A percentile compares a stretch with the other conserved stretches of the same genome.
These are phyloP conservation scores for Chironomus striatipennis DNA, from an alignment of 1,140 invertebrate species.

Conservation along the genomic window DNA sequence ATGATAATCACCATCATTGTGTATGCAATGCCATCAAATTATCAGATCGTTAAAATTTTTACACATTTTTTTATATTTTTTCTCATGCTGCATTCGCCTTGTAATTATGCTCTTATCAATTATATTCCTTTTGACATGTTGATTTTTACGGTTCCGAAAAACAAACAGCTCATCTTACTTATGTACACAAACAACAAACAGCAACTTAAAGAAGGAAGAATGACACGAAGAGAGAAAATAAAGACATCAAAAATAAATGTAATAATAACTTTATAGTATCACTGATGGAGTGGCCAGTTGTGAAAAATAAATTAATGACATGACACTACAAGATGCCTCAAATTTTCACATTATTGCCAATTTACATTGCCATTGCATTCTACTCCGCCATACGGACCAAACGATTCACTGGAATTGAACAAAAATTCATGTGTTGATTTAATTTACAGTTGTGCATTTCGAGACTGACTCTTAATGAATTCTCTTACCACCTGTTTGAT, in stretches of 20 bases:
- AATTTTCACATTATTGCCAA: background rate
- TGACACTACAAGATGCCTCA: background rate
- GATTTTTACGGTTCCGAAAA: background rate
- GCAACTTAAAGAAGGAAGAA: too few relatives aligned
- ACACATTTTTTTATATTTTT: background rate
- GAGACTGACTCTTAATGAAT: background rate
- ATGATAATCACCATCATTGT: background rate
- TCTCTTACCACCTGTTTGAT: background rate
- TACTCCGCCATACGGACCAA: background rate
- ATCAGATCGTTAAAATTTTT: constrained; percentile 9
- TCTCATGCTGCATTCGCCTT: background rate
- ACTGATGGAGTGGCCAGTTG: background rate
- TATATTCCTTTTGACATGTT: background rate
- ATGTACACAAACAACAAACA: too few relatives aligned
- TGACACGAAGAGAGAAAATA: too few relatives aligned
- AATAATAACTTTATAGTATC: too few relatives aligned
- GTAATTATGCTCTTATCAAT: background rate
- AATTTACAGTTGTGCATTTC: background rate
- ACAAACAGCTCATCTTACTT: background rate
- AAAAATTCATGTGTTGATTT: background rate
- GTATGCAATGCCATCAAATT: constrained; percentile 7
- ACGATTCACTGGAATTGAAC: too few relatives aligned
- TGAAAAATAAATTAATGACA: constrained; percentile 2
- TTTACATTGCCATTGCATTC: background rate
- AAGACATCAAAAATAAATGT: too few relatives aligned